Evolutionary conservation across 64 coral and sea anemone species (phyloP).

Genomic region (Porites australiensis): DNA sequence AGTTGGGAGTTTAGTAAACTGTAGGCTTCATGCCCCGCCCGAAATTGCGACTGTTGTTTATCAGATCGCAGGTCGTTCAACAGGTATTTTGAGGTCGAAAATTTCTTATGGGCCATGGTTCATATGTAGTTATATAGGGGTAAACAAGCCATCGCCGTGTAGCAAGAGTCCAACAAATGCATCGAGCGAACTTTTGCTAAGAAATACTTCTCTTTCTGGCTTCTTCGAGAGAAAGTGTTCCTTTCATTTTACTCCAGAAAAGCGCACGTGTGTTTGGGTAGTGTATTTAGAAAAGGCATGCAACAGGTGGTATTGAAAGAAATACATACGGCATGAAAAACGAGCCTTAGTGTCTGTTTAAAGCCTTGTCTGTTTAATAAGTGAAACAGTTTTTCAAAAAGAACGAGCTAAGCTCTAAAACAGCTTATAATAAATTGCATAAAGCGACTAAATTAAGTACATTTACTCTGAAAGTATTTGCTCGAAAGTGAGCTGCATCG

Average conservation of each 20-base stretch:
- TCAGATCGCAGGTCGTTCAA: neutral
- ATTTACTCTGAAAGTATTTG: too few relatives aligned
- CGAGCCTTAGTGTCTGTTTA: neutral
- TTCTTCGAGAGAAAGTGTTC: too few relatives aligned
- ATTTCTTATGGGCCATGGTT: neutral
- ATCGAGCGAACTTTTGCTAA: too few relatives aligned
- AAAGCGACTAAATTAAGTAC: too few relatives aligned
- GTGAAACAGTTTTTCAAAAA: neutral
- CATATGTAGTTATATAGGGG: too few relatives aligned
- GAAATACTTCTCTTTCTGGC: too few relatives aligned
- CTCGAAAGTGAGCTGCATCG: too few relatives aligned
- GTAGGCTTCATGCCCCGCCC: neutral
- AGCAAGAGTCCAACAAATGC: too few relatives aligned
- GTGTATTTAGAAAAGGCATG: neutral
- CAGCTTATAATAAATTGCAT: too few relatives aligned
- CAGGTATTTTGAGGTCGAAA: neutral
- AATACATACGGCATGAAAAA: constrained; percentile 16
- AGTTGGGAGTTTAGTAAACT: neutral
- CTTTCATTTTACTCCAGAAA: neutral
- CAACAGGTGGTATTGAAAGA: neutral
- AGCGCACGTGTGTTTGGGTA: neutral
- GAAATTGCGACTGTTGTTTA: neutral
- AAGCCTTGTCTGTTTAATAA: neutral
- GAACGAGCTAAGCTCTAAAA: neutral
- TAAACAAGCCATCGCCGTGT: too few relatives aligned